Evolutionary conservation across 2,888 invertebrate genomes (phyloP), one percentile per base, ranked within the genome.

Genomic region (Chrysomela aeneicollis): DNA sequence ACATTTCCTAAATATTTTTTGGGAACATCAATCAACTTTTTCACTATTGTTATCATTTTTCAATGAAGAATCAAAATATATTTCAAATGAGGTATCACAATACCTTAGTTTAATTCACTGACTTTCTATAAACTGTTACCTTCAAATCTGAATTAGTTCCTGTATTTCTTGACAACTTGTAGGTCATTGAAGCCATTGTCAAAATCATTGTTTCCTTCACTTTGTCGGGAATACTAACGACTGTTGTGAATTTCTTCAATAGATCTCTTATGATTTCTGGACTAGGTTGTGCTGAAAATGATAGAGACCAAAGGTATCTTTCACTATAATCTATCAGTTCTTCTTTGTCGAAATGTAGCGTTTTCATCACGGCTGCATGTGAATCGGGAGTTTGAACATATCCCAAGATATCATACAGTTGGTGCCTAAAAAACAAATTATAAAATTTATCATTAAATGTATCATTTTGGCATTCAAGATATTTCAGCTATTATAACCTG

Each of bases 281-380:
- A 46, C 86, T 84, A 0, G 92, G 90, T 73, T 90, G 86, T 0
- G 90, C 87, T 0, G 89, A 87, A 52, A 91, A 84, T 0, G 93
- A 90, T 9, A 91, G 78, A 0, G 90, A 88, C 86, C 93, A 89
- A 1, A 94, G 83, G 79, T 93, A 93, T 63, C 92, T 84, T 77
- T 94, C 94, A 30, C 87, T 81, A 0, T 78, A 67, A 12, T 85
- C 84, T n/a, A 74, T 66, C 42, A 81, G 75, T 9, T 83, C 79
- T 32, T 86, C 85, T n/a, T 86, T 84, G 10, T 84, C 82, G 60
- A 88, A 86, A 57, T 86, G 83, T 6, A 93, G 83, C 30, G 87
- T 83, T 68, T 88, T 87, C 83, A 89, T 88, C 1, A 89, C 88
- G 2, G 91, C 91, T 69, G 86, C 85, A 77, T 93, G 90, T 0